Conservation (phyloP, 2,888 invertebrate genomes). For the Aethes cnicana region DNA sequence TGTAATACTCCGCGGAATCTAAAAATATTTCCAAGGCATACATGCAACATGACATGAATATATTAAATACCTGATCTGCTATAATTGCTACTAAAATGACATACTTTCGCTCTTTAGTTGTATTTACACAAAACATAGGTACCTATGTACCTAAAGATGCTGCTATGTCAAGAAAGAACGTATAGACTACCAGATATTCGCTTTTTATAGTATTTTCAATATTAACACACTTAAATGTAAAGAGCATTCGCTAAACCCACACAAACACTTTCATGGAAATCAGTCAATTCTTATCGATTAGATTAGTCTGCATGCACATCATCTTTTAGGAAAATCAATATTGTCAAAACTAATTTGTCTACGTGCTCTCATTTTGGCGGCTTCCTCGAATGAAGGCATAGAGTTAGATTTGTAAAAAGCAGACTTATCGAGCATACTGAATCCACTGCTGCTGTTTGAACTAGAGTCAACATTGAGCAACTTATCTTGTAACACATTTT, state of each 20-base stretch:
- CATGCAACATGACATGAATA: too few relatives aligned
- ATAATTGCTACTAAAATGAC: too few relatives aligned
- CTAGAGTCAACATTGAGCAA: conserved; percentile 70
- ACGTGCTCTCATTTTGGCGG: conserved; percentile 77
- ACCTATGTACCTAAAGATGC: conserved; percentile 6
- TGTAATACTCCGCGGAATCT: too few relatives aligned
- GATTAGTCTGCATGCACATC: conserved; percentile 42
- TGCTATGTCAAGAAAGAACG: conserved; percentile 2
- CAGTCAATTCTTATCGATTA: conserved; percentile 28
- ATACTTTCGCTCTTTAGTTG: too few relatives aligned
- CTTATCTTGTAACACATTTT: conserved; percentile 76
- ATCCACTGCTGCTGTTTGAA: conserved; percentile 62
- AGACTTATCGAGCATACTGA: conserved; percentile 59
- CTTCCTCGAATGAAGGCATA: conserved; percentile 74
- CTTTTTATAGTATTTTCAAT: conserved; percentile 11
- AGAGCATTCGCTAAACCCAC: conserved; percentile 23
- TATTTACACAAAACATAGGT: too few relatives aligned
- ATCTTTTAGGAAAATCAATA: conserved; percentile 73
- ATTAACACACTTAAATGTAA: conserved; percentile 29
- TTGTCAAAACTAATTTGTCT: conserved; percentile 84
- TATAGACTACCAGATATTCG: conserved; percentile 6
- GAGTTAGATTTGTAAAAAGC: conserved; percentile 67
- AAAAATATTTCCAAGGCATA: too few relatives aligned
- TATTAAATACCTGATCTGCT: too few relatives aligned
- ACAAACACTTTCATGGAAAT: conserved; percentile 36